A percentile compares a stretch with the other conserved stretches of the same genome.
Evolutionary conservation across 2,797 vertebrate species (phyloP).

Genomic region (Darevskia mixta): DNA sequence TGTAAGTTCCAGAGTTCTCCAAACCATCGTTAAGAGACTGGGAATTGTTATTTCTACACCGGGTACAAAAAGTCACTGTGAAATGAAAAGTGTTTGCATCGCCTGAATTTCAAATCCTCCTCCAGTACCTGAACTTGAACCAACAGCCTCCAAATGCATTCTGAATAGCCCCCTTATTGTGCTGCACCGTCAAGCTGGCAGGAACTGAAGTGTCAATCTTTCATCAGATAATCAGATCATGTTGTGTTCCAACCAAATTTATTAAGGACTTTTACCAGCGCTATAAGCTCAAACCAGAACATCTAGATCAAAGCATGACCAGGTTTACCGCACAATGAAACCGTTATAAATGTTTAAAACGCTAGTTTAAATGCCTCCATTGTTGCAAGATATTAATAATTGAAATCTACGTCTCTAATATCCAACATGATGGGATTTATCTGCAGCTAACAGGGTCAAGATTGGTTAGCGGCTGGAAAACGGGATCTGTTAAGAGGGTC

Average conservation of each 20-base stretch:
- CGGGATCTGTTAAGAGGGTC: constrained; percentile 26
- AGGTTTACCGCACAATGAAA: constrained; percentile 67
- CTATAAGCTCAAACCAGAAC: constrained; percentile 69
- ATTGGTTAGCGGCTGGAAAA: constrained; percentile 20
- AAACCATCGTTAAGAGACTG: not conserved
- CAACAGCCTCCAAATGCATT: constrained; percentile 50
- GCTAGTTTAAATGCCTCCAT: constrained; percentile 65
- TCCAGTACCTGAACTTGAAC: constrained; percentile 70
- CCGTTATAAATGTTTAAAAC: constrained; percentile 73
- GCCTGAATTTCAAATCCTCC: constrained; percentile 25
- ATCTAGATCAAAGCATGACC: constrained; percentile 67
- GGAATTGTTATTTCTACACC: not conserved
- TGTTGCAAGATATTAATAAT: constrained; percentile 73
- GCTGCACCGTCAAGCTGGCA: constrained; percentile 43
- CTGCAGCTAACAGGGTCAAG: not conserved
- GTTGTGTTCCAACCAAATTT: constrained; percentile 74
- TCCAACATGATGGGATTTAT: constrained; percentile 32
- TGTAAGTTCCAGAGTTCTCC: not conserved
- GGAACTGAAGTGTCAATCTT: constrained; percentile 71
- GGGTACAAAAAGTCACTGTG: constrained; percentile 20
- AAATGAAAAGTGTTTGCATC: constrained; percentile 34
- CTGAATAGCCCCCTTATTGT: constrained; percentile 70
- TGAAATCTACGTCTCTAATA: constrained; percentile 57
- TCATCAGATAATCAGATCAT: constrained; percentile 74
- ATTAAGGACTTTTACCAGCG: constrained; percentile 70